Base-by-base conservation (phyloP, 2,113 vertebrate genomes). In the Neoarius graeffei region DNA sequence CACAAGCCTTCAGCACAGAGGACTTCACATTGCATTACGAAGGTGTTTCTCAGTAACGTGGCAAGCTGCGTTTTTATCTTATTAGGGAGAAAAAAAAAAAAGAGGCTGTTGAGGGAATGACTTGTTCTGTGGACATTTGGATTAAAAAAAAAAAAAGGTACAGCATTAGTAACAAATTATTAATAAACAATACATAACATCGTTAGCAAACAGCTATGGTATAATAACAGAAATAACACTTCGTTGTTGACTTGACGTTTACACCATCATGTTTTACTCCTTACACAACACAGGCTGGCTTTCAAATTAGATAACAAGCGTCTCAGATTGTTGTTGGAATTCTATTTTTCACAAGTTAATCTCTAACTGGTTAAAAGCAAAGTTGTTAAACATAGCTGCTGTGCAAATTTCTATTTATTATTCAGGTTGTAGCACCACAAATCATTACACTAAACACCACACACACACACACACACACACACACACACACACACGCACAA, bases 381-480 rank as follows among this genome's bases (percentile, higher is more conserved):
- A 73, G 5, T 42, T 50, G 9, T 10, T 25, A 3, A 56, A 76
- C 11, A 4, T 1, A 76, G 42, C 9, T 25, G 9, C 42, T 50
- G 48, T 50, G 42, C 20, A 52, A 52, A 23, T 19, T 27, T 35
- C 5, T 76, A 76, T 25, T 25, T 76, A 76, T 35, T 35, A 73
- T 42, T 42, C 42, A 54, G 52, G 52, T 17, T 17, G n/a, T 69
- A 69, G 10, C 62, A 35, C 14, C 15, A 35, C 30, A 71, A 14
- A 19, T 20, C 15, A 73, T 2, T 25, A 52, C 7, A 80, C 14
- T n/a, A 54, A 57, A 66, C 3, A 1, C 25, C 42, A 87, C 27
- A 60, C 79, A 82, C 50, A 71, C 76, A 86, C 76, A 81, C n/a
- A 56, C 62, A 81, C 50, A 54, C n/a, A n/a, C n/a, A n/a, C n/a